These are phyloP conservation scores for Thaumatotibia leucotreta DNA, from an alignment of 1,140 invertebrate genomes.

Conservation along the genomic window DNA sequence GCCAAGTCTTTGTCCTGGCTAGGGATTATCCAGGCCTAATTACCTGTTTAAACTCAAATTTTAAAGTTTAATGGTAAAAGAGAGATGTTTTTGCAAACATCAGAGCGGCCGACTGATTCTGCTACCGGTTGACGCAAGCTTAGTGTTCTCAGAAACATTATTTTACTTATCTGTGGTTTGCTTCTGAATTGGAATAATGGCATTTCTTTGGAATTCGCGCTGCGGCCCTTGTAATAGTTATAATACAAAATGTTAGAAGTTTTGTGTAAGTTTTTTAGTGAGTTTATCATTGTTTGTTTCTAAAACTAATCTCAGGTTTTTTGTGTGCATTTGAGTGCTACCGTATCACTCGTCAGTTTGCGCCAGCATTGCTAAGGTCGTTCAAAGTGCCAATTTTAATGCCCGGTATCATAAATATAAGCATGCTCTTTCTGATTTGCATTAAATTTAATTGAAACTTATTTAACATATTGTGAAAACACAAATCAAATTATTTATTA, in stretches of 20 bases:
- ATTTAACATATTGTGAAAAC: no score
- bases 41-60: conserved; percentile 54
- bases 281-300: neutral
- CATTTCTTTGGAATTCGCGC: neutral
- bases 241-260: neutral
- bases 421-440: no score
- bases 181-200: neutral
- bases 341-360: no score
- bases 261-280: neutral
- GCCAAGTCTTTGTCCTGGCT: neutral
- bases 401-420: no score
- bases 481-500: no score
- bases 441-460: no score
- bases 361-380: neutral
- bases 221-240: neutral
- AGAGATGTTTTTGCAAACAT: conserved; percentile 48
- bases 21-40: conserved; percentile 65
- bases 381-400: no score
- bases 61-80: conserved; percentile 53
- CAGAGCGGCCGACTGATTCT: conserved; percentile 48
- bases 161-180: neutral
- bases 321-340: neutral
- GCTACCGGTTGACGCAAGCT: conserved; percentile 32
- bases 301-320: neutral
- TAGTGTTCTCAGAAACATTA: neutral